Base-by-base conservation (phyloP, 2,888 invertebrate species). In the Lepetodrilus schrolli region DNA sequence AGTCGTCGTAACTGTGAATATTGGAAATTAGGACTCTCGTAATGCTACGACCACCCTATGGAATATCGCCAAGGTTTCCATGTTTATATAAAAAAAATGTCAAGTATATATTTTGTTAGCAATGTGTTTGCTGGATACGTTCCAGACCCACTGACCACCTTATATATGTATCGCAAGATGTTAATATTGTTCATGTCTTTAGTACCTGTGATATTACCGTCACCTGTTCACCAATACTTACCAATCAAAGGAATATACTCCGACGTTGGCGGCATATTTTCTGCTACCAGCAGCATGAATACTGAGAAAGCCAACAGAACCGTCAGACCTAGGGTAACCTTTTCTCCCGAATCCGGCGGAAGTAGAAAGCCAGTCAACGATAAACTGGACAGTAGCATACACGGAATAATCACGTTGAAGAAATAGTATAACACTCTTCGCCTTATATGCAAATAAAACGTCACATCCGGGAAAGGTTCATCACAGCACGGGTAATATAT, bases 341-440 rank as follows among this genome's bases (percentile, higher is more conserved):
- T 92, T 86, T 93, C 92, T 1, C 92, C 92, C 4, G 91, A 91
- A 78, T 92, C 92, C 1, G 92, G 92, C 2, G 92, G 92, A 58
- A 92, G 86, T 76, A 91, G 91, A 85, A 92, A 92, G 8, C 92
- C 92, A 5, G 93, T 90, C 68, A 93, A 87, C 0, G 93, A 93
- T 66, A 93, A 86, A 93, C 95, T 66, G 90, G 92, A 65, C 95
- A 93, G 90, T 91, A 93, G 91, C 83, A 92, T 91, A 84, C 93
- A 93, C 2, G 93, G 93, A 79, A 92, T 91, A 68, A 93, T 92
- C 58, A 93, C 91, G 87, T 93, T 93, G 86, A 92, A 92, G 82
- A 92, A 89, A 80, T 90, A 90, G 79, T 89, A 90, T 65, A 92
- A 87, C 1, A 91, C 92, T 76, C 92, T 90, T 26, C 92, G 85